Evolutionary conservation across 2,113 vertebrate genomes (phyloP).

Genomic region (Marmota flaviventris): DNA sequence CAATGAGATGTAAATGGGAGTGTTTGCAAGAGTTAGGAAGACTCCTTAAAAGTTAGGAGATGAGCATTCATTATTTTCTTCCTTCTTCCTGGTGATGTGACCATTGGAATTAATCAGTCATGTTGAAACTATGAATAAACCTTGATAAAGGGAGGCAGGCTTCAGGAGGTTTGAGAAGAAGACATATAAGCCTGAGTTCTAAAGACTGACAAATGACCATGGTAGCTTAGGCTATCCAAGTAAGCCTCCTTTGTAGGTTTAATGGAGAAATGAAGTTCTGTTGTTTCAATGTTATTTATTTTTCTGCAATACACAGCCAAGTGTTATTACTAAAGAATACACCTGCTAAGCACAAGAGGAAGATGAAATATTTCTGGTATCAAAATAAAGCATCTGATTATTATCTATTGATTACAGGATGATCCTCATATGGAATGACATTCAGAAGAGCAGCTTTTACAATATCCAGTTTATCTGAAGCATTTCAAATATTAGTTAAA

Average conservation of each 20-base stretch:
- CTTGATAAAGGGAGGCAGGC: neutral
- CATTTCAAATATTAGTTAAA: constrained; percentile 74
- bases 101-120: neutral
- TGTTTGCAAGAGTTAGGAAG: neutral
- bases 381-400: constrained; percentile 9
- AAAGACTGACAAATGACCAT: neutral
- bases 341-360: neutral
- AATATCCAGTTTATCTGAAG: constrained; percentile 53
- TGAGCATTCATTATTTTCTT: neutral
- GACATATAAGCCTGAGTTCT: neutral
- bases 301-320: neutral
- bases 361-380: neutral
- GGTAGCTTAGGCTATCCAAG: neutral
- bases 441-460: constrained; percentile 57
- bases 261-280: neutral
- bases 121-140: neutral
- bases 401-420: constrained; percentile 12
- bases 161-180: neutral
- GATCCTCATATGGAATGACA: neutral
- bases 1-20: neutral
- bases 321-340: neutral
- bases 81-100: neutral
- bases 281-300: neutral
- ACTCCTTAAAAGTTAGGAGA: neutral
- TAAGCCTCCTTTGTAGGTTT: neutral